Percentiles rank a stretch among this genome's conserved stretches.
These are phyloP conservation scores for Neopelma chrysocephalum DNA, from an alignment of 2,797 vertebrate species.

Conservation along the genomic window DNA sequence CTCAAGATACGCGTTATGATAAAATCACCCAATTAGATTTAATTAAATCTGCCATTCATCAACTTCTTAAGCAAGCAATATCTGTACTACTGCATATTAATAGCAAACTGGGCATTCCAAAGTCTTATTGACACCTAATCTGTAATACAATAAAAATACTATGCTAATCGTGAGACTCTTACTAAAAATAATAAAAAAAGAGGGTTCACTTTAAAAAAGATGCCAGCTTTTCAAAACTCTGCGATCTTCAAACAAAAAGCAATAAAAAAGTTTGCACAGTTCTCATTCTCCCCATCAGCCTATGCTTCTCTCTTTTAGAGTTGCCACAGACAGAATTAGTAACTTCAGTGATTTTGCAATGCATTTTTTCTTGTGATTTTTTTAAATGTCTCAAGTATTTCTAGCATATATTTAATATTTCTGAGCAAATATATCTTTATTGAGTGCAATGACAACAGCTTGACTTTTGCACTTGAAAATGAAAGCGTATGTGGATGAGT, in stretches of 20 bases:
- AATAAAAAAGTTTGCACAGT: neutral
- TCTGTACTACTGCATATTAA: neutral
- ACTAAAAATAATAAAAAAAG: neutral
- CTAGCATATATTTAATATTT: neutral
- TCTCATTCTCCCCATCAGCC: neutral
- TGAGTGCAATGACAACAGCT: neutral
- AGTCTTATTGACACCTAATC: neutral
- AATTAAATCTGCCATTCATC: neutral
- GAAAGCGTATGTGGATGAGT: neutral
- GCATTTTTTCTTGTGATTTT: neutral
- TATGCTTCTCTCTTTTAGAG: neutral
- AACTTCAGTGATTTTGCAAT: neutral
- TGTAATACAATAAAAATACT: neutral
- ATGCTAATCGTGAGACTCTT: neutral
- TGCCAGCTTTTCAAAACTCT: neutral
- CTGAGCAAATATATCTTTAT: neutral
- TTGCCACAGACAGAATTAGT: neutral
- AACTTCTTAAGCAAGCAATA: neutral
- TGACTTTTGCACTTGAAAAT: neutral
- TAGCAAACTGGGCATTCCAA: neutral
- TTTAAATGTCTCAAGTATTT: neutral
- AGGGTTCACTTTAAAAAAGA: neutral
- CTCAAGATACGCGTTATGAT: neutral
- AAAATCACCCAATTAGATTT: neutral
- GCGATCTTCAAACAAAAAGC: neutral